Base-by-base conservation (phyloP, 2,797 vertebrate species). In the Loris lydekkerianus region DNA sequence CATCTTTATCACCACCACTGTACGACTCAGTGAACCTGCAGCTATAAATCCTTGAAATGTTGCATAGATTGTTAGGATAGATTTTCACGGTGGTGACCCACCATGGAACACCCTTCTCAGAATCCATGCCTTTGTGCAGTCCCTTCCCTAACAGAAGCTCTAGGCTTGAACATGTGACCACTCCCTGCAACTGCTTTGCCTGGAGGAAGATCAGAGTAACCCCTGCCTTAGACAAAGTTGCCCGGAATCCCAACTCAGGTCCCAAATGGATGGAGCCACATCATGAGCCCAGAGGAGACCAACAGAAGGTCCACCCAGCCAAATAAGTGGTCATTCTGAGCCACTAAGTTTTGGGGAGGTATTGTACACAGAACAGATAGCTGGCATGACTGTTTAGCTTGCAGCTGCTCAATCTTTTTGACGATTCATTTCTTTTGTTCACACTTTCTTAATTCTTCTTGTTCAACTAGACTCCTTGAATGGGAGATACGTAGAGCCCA, bases 11-110 rank as follows among this genome's bases (percentile, higher is more conserved):
- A 29, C 70, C 34, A 23, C 18, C 4, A 11, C 43, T 17, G 20
- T 21, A 15, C 23, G 43, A 88, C 29, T 20, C 11, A 0, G 25
- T 20, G 21, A 70, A 49, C 2, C 34, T 10, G 2, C 60, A 86
- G 29, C 67, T 75, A 63, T 10, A 56, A 25, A 86, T 72, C 82
- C 93, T 73, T 76, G 63, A 37, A 92, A 88, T 40, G 34, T 13
- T n/a, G 2, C 8, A 13, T 3, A 20, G 58, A 25, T 17, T 60
- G 9, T 77, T 20, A 31, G 20, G 23, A 20, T 37, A 60, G 13
- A 37, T 31, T 31, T 2, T 29, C 23, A 23, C 3, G 31, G 23
- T 11, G 25, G 34, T 5, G 14, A 69, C 40, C 69, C 17, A 27
- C 29, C 61, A 3, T 0, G 2, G 87, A 27, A 49, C 8, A 7